phyloP scores from a whole-genome alignment of 92 coral and sea anemone species.

The Parazoanthus atlanticus region DNA sequence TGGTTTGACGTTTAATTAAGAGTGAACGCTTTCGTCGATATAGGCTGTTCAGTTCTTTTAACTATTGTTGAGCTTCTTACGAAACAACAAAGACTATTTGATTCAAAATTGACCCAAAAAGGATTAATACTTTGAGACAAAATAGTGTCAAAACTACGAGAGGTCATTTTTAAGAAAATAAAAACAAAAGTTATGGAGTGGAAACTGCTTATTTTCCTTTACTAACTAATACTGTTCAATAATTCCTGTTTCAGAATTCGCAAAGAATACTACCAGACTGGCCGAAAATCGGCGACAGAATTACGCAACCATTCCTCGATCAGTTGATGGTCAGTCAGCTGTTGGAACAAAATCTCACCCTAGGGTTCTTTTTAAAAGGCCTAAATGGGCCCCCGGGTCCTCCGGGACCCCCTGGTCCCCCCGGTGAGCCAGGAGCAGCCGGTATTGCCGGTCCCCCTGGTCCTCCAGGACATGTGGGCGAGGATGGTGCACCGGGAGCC shows the following conservation, averaged over 20 bases:
- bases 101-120: too few species aligned
- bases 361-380: slow-evolving; percentile 99
- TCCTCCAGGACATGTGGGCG: slow-evolving; percentile 98
- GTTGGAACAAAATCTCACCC: slow-evolving; percentile 97
- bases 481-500: slow-evolving; percentile 99
- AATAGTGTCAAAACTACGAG: background rate
- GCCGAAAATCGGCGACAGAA: slow-evolving; percentile 99
- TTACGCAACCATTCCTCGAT: slow-evolving; percentile 99
- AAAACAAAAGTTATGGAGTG: too few species aligned
- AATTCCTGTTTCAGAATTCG: slow-evolving; percentile 66
- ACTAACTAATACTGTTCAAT: background rate
- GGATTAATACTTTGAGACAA: too few species aligned
- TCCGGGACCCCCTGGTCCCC: slow-evolving; percentile 92
- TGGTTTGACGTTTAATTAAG: background rate
- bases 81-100: too few species aligned
- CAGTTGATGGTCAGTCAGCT: slow-evolving; percentile 99
- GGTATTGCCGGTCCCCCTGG: slow-evolving; percentile 96
- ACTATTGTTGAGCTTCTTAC: too few species aligned
- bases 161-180: background rate
- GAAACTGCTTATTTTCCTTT: background rate
- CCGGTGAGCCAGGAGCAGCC: slow-evolving; percentile 95
- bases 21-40: background rate
- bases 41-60: background rate
- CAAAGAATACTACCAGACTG: slow-evolving; percentile 97
- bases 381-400: slow-evolving; percentile 99